These are phyloP conservation scores for Dromiciops gliroides DNA, from an alignment of 2,113 vertebrate genomes.

Conservation along the genomic window DNA sequence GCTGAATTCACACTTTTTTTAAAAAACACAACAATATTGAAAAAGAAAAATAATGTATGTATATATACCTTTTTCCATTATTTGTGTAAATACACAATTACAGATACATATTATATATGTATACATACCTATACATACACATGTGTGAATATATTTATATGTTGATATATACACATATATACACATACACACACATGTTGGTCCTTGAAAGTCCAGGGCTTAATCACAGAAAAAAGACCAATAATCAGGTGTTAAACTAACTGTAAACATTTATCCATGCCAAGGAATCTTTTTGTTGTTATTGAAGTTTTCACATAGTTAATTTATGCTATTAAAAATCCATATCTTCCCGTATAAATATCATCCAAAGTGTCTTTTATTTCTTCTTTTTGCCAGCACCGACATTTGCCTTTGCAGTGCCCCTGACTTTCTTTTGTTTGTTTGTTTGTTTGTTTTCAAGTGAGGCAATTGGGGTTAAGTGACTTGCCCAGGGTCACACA, in stretches of 20 bases:
- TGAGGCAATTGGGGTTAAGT: too few species aligned
- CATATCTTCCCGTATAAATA: too few species aligned
- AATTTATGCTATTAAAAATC: too few species aligned
- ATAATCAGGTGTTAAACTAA: background rate
- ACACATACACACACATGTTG: background rate
- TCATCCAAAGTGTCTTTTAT: too few species aligned
- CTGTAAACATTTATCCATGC: background rate
- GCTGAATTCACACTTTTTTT: constrained; percentile 16
- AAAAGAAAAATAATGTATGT: background rate
- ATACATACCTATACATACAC: background rate
- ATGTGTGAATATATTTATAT: background rate
- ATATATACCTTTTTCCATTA: background rate
- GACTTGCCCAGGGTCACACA: too few species aligned
- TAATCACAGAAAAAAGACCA: background rate
- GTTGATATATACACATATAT: background rate
- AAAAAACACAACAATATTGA: background rate
- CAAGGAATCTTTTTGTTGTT: background rate
- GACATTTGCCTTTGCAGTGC: too few species aligned
- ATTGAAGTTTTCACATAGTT: too few species aligned
- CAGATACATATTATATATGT: background rate
- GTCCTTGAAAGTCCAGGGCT: background rate
- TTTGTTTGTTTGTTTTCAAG: too few species aligned
- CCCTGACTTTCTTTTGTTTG: too few species aligned
- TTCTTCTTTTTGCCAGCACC: too few species aligned
- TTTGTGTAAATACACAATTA: background rate